phyloP scores from a whole-genome alignment of 92 coral and sea anemone species.

The Porites lobata region DNA sequence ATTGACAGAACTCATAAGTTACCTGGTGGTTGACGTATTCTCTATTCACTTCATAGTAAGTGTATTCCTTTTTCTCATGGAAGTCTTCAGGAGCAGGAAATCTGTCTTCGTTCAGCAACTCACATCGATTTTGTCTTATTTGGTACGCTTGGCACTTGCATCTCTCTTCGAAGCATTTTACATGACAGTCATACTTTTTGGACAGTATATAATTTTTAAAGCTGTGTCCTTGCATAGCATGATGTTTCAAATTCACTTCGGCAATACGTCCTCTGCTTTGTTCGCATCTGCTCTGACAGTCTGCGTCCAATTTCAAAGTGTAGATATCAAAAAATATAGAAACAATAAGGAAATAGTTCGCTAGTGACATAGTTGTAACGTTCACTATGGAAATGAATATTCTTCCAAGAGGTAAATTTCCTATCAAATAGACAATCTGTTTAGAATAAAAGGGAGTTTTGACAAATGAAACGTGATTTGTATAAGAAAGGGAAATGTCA shows the following conservation, averaged over 20 bases:
- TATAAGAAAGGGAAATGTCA: too few relatives aligned
- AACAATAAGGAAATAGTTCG: not conserved
- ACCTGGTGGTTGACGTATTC: constrained; percentile 15
- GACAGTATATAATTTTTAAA: constrained; percentile 32
- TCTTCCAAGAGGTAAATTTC: not conserved
- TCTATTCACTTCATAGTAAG: constrained; percentile 21
- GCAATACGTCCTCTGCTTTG: not conserved
- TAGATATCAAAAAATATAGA: not conserved
- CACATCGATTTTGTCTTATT: constrained; percentile 17
- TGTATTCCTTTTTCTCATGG: not conserved
- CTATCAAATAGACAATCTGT: not conserved
- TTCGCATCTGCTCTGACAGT: not conserved
- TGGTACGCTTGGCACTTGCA: constrained; percentile 55
- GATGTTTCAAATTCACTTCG: not conserved
- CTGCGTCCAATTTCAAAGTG: not conserved
- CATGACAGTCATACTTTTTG: constrained; percentile 19
- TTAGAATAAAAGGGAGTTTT: too few relatives aligned
- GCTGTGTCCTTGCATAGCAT: constrained; percentile 43
- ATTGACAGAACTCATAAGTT: not conserved
- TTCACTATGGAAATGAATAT: too few relatives aligned
- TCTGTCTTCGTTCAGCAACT: constrained; percentile 35
- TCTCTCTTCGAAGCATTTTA: constrained; percentile 41
- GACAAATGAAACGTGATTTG: too few relatives aligned
- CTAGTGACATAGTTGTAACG: not conserved
- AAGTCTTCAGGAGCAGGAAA: constrained; percentile 26